phyloP scores from a whole-genome alignment of 2,797 vertebrate genomes.

The Aythya fuligula region DNA sequence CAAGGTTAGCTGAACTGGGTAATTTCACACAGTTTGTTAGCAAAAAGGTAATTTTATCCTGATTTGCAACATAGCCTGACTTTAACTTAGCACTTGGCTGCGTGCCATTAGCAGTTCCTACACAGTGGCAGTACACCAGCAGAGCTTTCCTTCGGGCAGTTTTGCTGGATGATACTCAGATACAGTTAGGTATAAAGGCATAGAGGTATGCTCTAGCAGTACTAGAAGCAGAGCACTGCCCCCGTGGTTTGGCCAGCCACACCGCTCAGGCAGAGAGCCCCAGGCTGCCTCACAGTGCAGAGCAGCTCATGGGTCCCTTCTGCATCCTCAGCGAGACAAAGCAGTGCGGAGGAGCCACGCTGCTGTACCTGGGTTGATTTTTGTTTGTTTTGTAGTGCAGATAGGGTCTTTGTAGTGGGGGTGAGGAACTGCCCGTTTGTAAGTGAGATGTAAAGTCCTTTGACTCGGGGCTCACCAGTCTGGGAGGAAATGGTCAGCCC shows the following conservation, averaged over 20 bases:
- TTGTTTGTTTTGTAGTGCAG: slow-evolving; percentile 4
- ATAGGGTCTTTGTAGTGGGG: neutral
- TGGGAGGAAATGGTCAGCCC: slow-evolving; percentile 48
- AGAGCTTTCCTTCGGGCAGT: neutral
- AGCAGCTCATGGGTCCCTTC: neutral
- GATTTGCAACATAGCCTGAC: neutral
- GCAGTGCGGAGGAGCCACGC: neutral
- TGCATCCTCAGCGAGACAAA: neutral
- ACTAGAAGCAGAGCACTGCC: neutral
- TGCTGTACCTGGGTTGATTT: neutral
- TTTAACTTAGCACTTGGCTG: neutral
- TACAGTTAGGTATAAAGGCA: neutral
- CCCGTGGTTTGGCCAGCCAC: neutral
- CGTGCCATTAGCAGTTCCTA: neutral
- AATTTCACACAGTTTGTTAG: neutral
- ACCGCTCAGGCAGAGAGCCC: neutral
- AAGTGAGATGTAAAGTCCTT: neutral
- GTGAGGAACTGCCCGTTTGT: neutral
- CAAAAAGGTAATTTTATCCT: neutral
- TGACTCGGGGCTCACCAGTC: neutral
- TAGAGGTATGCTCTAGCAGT: neutral
- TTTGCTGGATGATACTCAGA: neutral
- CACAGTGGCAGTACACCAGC: neutral
- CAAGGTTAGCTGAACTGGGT: slow-evolving; percentile 34
- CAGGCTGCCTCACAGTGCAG: neutral